phyloP scores from a whole-genome alignment of 2,113 vertebrate genomes.

The Meriones unguiculatus region DNA sequence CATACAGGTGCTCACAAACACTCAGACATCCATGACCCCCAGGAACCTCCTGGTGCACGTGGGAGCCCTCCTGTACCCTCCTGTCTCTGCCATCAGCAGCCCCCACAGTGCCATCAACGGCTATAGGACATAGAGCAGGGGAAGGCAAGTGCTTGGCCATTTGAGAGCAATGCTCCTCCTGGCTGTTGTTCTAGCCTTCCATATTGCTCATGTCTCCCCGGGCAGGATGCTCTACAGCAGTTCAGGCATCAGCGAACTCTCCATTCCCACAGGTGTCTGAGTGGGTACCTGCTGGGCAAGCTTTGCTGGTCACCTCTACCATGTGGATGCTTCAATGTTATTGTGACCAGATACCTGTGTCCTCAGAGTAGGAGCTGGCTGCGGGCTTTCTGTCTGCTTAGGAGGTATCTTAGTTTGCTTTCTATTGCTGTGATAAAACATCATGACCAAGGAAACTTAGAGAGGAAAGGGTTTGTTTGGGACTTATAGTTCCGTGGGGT shows the following conservation, averaged over 20 bases:
- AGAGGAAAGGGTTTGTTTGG: background rate
- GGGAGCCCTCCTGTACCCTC: rapidly evolving
- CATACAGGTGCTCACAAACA: too few relatives aligned
- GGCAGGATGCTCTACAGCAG: background rate
- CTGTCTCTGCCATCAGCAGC: background rate
- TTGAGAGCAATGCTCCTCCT: background rate
- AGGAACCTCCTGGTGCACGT: background rate
- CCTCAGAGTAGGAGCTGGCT: background rate
- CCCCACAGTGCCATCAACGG: background rate
- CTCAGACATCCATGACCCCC: background rate
- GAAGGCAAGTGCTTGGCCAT: background rate
- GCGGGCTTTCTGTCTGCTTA: background rate
- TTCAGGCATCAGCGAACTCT: background rate
- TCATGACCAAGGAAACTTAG: too few relatives aligned
- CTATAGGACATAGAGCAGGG: background rate
- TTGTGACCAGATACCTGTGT: background rate
- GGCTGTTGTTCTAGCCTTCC: background rate
- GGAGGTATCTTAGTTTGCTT: too few relatives aligned
- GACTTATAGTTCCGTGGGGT: background rate
- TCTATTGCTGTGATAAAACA: background rate
- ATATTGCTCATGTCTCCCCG: background rate
- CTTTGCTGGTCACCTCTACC: background rate
- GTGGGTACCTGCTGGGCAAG: background rate
- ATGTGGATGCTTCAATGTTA: background rate
- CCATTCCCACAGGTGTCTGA: background rate